Conservation (phyloP, 30 jellyfish, hydroid and myxozoan genomes). For the Cassiopea andromeda region DNA sequence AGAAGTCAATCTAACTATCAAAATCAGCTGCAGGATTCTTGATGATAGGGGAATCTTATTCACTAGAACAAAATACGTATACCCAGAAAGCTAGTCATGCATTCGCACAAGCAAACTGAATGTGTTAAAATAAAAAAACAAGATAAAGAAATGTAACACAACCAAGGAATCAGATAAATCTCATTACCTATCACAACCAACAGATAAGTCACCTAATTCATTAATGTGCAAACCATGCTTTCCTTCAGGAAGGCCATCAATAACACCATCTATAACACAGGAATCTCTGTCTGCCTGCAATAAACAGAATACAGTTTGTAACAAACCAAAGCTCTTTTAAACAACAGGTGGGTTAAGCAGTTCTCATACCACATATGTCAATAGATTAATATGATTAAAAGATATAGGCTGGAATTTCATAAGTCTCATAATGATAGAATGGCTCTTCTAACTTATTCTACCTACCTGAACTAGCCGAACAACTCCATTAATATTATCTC, state of each 20-base stretch:
- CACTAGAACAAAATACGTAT: no score
- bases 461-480: conserved; percentile 77
- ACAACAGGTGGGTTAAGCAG: not conserved
- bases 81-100: no score
- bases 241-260: conserved; percentile 78
- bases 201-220: conserved; percentile 84
- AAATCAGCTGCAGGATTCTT: no score
- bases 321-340: no score
- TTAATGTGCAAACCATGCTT: conserved; percentile 88
- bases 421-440: not conserved
- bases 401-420: not conserved
- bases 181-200: conserved; percentile 84
- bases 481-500: conserved; percentile 68
- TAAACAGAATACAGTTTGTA: no score
- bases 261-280: conserved; percentile 90
- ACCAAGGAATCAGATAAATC: no score
- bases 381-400: no score
- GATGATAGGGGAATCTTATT: no score
- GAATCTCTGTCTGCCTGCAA: conserved; percentile 57
- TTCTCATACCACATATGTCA: not conserved
- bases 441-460: not conserved
- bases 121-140: no score
- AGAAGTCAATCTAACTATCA: no score
- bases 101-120: no score
- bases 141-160: no score